Evolutionary conservation across 1,140 invertebrate genomes (phyloP).

Genomic region (Euura saliciscinereae): DNA sequence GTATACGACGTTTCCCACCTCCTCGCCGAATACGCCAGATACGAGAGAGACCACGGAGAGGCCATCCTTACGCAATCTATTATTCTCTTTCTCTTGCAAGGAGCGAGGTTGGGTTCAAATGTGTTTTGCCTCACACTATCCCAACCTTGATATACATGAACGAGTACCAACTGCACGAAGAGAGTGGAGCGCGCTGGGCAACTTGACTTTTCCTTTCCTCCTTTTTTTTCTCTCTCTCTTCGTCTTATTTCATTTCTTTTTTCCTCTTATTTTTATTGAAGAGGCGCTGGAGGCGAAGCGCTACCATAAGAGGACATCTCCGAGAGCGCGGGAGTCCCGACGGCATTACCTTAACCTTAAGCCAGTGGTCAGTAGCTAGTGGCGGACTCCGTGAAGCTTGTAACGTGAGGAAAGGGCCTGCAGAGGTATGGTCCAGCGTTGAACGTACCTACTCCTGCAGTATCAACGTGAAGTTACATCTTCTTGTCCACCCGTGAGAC

Average conservation of each 20-base stretch:
- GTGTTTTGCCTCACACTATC: no score
- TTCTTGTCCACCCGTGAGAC: not conserved
- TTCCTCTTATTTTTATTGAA: not conserved
- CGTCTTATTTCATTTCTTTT: not conserved
- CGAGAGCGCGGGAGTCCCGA: not conserved
- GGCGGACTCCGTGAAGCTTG: no score
- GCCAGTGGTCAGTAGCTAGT: no score
- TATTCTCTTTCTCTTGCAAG: not conserved
- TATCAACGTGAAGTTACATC: not conserved
- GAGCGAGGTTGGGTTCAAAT: no score
- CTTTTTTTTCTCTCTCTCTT: not conserved
- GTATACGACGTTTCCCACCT: not conserved
- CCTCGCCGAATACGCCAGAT: not conserved
- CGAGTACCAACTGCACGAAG: not conserved
- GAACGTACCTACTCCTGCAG: no score
- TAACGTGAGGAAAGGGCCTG: no score
- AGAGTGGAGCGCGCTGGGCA: not conserved
- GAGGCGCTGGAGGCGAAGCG: not conserved
- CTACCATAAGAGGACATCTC: conserved; percentile 7
- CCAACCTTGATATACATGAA: not conserved
- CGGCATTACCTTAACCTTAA: no score
- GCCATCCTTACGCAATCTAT: not conserved
- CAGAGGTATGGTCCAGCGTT: no score
- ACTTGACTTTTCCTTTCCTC: not conserved
- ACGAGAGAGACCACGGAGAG: not conserved